A percentile compares a stretch with the other conserved stretches of the same genome.
phyloP scores from a whole-genome alignment of 2,888 invertebrate genomes.

The Pyrochroa serraticornis region DNA sequence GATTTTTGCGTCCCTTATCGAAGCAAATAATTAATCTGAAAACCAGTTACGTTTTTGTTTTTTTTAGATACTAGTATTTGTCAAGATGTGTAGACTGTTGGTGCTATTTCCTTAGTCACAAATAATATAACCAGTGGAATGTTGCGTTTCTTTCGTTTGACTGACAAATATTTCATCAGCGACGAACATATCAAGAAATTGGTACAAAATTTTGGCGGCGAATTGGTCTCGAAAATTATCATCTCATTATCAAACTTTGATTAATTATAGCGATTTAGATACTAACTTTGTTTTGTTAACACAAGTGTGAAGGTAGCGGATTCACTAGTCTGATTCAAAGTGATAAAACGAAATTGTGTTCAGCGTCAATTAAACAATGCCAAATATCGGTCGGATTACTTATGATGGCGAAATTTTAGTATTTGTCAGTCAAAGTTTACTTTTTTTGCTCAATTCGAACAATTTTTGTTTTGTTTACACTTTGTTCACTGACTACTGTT shows the following conservation, averaged over 20 bases:
- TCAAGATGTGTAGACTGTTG: constrained; percentile 18
- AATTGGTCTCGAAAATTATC: background rate
- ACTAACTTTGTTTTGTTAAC: no score
- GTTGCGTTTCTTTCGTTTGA: constrained; percentile 15
- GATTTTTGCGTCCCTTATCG: background rate
- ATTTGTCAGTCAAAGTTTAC: constrained; percentile 29
- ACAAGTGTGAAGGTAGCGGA: no score
- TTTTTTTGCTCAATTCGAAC: constrained; percentile 30
- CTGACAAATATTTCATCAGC: constrained; percentile 16
- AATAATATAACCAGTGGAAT: constrained; percentile 8
- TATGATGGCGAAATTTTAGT: background rate
- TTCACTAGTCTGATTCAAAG: no score
- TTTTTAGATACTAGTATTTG: constrained; percentile 9
- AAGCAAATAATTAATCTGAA: constrained; percentile 17
- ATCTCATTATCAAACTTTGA: background rate
- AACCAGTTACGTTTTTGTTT: constrained; percentile 4
- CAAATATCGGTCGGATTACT: background rate
- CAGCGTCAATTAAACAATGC: constrained; percentile 13
- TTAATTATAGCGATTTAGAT: background rate
- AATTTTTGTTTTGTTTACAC: constrained; percentile 2
- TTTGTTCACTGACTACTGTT: constrained; percentile 22
- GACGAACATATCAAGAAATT: constrained; percentile 18
- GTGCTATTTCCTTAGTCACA: constrained; percentile 22
- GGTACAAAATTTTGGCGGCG: background rate
- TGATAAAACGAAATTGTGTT: constrained; percentile 15